phyloP scores from a whole-genome alignment of 2,797 vertebrate species.

The Gastrophryne carolinensis region DNA sequence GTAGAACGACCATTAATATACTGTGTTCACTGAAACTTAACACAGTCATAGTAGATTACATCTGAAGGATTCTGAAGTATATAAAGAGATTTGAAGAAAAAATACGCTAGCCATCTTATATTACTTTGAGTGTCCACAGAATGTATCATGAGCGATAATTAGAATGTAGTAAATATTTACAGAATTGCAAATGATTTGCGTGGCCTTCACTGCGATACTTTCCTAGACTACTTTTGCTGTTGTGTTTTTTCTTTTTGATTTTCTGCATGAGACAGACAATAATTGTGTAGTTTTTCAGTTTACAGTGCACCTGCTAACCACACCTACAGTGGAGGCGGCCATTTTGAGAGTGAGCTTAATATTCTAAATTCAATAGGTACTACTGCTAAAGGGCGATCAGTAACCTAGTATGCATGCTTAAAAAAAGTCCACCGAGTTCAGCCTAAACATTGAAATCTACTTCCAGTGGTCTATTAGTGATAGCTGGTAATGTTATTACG shows the following conservation, averaged over 20 bases:
- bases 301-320: slow-evolving; percentile 45
- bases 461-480: too few species aligned
- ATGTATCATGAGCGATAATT: slow-evolving; percentile 74
- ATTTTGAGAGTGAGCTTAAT: slow-evolving; percentile 1
- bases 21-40: neutral
- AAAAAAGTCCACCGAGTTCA: too few species aligned
- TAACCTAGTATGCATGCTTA: neutral
- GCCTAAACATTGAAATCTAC: too few species aligned
- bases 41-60: neutral
- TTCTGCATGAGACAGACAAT: slow-evolving; percentile 79
- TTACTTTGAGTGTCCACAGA: slow-evolving; percentile 63
- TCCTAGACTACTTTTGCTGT: slow-evolving; percentile 58
- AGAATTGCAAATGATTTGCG: slow-evolving; percentile 73
- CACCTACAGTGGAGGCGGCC: neutral
- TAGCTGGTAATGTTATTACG: too few species aligned
- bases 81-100: slow-evolving; percentile 56
- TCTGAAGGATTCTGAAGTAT: neutral
- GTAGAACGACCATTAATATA: neutral
- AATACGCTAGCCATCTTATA: neutral
- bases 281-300: slow-evolving; percentile 68
- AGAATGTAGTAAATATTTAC: slow-evolving; percentile 78
- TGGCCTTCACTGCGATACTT: slow-evolving; percentile 80
- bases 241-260: slow-evolving; percentile 67
- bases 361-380: neutral
- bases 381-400: neutral